Evolutionary conservation across 2,113 vertebrate species (phyloP).

Genomic region (Periophthalmus modestus): DNA sequence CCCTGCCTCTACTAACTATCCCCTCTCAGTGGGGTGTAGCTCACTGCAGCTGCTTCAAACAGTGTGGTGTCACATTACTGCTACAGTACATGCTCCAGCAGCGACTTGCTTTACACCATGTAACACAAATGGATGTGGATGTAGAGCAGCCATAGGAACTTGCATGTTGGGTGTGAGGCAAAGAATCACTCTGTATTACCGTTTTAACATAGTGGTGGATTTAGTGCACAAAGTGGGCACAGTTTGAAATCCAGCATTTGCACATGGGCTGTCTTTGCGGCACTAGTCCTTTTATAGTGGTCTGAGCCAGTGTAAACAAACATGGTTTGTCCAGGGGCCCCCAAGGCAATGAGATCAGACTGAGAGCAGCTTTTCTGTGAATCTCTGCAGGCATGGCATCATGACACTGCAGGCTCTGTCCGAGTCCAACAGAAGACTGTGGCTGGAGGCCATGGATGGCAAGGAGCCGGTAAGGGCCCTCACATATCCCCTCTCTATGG

Average conservation of each 20-base stretch:
- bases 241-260: slow-evolving; percentile 57
- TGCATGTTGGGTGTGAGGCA: slow-evolving; percentile 55
- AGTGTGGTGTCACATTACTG: neutral
- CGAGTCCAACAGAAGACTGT: slow-evolving; percentile 92
- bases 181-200: slow-evolving; percentile 29
- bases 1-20: slow-evolving; percentile 58
- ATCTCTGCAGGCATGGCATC: slow-evolving; percentile 85
- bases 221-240: slow-evolving; percentile 45
- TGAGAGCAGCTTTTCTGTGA: slow-evolving; percentile 57
- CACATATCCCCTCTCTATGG: slow-evolving; percentile 30
- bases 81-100: slow-evolving; percentile 8
- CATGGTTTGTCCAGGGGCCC: slow-evolving; percentile 45
- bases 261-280: slow-evolving; percentile 60
- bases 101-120: slow-evolving; percentile 12
- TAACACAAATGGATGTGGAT: slow-evolving; percentile 1
- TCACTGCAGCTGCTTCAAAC: slow-evolving; percentile 9
- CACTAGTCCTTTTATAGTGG: slow-evolving; percentile 63
- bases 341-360: slow-evolving; percentile 53
- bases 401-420: slow-evolving; percentile 95
- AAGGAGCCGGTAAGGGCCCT: slow-evolving; percentile 89
- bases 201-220: slow-evolving; percentile 50
- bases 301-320: slow-evolving; percentile 55
- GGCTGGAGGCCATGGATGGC: slow-evolving; percentile 98
- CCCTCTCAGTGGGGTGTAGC: slow-evolving; percentile 28
- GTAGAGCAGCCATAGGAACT: neutral